Base-by-base conservation (phyloP, 2,888 invertebrate genomes). In the Cancer borealis region DNA sequence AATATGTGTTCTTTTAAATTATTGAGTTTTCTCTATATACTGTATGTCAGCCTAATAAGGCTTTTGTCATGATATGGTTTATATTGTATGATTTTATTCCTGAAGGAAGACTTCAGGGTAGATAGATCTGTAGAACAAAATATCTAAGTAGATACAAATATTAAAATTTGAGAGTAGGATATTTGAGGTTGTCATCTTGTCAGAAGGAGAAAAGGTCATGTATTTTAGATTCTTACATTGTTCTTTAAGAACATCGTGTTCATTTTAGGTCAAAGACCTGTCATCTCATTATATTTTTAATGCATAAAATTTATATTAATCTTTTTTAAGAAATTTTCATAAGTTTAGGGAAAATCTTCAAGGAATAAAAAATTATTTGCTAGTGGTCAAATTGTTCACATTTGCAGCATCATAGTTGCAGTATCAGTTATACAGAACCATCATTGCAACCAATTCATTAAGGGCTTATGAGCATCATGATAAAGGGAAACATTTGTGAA, bases 201-300 rank as follows among this genome's bases (percentile, higher is more conserved):
- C 84, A 84, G 84, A 84, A 30, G 84, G 30, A 84, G 39, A 12
- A 84, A 84, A 84, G 84, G 39, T 84, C 39, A 84, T 84, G 6
- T 84, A 66, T 66, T 66, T 54, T 21, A 66, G 66, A 66, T 66
- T 66, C 17, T 84, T 17, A 10, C 39, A 73, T 84, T 84, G 84
- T 39, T 84, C 84, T 84, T 4, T 84, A 84, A 84, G 84, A 84
- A 73, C 73, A 73, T 73, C 26, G 30, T 84, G 84, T 84, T 84
- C 39, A 84, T 17, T 39, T 39, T 39, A 39, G 84, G 84, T 84
- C 84, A 84, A 84, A 39, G 84, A 17, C 84, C 84, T 39, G 17
- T 39, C 30, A 84, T 84, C 84, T 84, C 84, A 84, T 84, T 84
- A 39, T n/a, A 39, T 84, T 39, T 3, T 79, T 26, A 84, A 84